Conservation (phyloP, 2,888 invertebrate genomes). For the Melieria omissa region DNA sequence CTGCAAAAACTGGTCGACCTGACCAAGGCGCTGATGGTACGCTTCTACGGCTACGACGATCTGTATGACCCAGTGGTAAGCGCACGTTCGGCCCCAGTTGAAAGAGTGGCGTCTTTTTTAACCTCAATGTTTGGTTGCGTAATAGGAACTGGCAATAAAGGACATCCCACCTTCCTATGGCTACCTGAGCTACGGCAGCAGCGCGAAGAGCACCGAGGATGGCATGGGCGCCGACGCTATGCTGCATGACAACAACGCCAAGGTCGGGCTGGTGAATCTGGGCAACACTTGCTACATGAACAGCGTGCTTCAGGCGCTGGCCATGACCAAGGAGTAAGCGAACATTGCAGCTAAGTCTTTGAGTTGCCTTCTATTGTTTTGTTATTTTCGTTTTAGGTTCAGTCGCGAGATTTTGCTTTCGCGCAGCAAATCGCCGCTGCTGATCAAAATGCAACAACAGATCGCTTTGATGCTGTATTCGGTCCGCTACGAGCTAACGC, state of each 20-base stretch:
- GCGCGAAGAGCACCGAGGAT: conserved; percentile 11
- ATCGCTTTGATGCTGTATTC: conserved; percentile 81
- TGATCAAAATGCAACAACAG: conserved; percentile 77
- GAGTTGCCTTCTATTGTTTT: neutral
- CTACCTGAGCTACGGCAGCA: conserved; percentile 58
- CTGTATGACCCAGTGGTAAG: conserved; percentile 69
- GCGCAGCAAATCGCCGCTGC: conserved; percentile 70
- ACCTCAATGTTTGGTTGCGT: neutral
- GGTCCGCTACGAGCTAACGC: conserved; percentile 74
- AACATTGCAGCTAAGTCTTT: neutral
- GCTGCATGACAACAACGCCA: conserved; percentile 54
- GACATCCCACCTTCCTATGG: conserved; percentile 68
- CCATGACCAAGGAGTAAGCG: conserved; percentile 79
- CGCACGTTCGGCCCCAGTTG: conserved; percentile 25
- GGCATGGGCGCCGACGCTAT: conserved; percentile 48
- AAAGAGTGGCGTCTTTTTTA: neutral
- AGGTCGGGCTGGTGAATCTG: conserved; percentile 81
- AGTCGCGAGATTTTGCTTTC: conserved; percentile 74
- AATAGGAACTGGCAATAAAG: conserved; percentile 64
- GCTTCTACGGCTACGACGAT: conserved; percentile 68
- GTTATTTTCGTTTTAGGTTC: conserved; percentile 68
- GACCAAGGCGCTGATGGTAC: conserved; percentile 68
- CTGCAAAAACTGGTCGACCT: conserved; percentile 75
- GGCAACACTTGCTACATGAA: conserved; percentile 94
- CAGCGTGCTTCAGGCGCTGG: conserved; percentile 84